A percentile compares a stretch with the other conserved stretches of the same genome.
Evolutionary conservation across 2,113 vertebrate species (phyloP).

Genomic region (Heterotis niloticus): DNA sequence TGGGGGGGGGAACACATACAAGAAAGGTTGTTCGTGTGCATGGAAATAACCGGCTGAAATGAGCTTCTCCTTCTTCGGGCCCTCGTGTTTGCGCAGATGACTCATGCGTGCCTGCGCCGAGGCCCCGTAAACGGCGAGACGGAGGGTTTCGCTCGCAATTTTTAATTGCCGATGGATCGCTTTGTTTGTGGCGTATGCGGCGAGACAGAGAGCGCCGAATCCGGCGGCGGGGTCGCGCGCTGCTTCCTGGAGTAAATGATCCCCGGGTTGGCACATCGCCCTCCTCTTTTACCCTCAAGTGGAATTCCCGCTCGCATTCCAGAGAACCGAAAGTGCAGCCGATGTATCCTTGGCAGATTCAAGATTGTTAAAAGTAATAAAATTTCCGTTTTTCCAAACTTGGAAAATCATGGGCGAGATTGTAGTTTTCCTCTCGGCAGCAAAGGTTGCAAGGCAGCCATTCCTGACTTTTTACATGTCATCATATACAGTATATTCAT

Average conservation of each 20-base stretch:
- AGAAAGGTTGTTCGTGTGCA: too few relatives aligned
- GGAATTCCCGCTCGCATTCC: neutral
- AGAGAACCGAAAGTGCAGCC: neutral
- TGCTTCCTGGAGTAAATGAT: slow-evolving; percentile 3
- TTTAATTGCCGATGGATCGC: neutral
- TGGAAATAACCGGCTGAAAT: neutral
- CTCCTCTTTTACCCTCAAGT: neutral
- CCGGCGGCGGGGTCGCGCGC: neutral
- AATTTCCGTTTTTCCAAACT: neutral
- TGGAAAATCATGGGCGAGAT: too few relatives aligned
- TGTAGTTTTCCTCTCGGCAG: too few relatives aligned
- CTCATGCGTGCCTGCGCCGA: neutral
- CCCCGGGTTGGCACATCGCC: neutral
- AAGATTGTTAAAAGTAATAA: neutral
- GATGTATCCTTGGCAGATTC: neutral
- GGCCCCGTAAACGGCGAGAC: neutral
- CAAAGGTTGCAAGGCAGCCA: too few relatives aligned
- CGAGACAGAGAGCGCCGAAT: too few relatives aligned
- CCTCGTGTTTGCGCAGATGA: neutral
- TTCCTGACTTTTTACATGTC: too few relatives aligned
- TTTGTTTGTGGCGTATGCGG: too few relatives aligned
- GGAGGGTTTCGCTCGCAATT: neutral
- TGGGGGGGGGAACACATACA: neutral
- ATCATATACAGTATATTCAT: too few relatives aligned
- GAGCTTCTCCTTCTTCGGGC: too few relatives aligned